Evolutionary conservation across 1,140 invertebrate genomes (phyloP), one percentile per base, ranked within the genome.

Genomic region (Odontomachus brunneus): DNA sequence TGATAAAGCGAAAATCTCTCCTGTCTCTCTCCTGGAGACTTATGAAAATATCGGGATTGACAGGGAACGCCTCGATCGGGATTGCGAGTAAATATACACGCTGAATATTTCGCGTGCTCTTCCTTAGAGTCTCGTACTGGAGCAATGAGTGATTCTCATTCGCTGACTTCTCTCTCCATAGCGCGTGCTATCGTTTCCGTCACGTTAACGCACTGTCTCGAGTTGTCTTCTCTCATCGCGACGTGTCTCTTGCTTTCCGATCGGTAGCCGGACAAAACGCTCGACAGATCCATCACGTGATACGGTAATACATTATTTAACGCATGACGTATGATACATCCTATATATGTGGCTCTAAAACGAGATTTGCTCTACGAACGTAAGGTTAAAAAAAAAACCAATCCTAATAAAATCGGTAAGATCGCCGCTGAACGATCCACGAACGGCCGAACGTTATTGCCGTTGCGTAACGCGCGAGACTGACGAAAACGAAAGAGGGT

Each of bases 311-410:
- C 71, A 84, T 84, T 44, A 44, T 44, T 9, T 69, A 82, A 74
- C 57, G 63, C 57, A 26, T 73, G 59, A 82, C 66, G 72, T 88
- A 88, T 86, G 33, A 67, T 84, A 90, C 85, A 84, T 80, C 83
- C 81, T 86, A 86, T 7, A 44, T 44, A 44, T 7, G 38, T 33
- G 76, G 29, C 84, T 89, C 38, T n/a, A n/a, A n/a, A n/a, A n/a
- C n/a, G 38, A 87, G 83, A 88, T 85, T 82, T 22, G 78, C 38
- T 83, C 53, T 22, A 74, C 59, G 67, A 88, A 86, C 66, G 60
- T 81, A 90, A 90, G 86, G 81, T 69, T 83, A 44, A 48, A 7
- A 44, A 7, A 44, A 83, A 89, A 85, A 89, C 57, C 82, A 82
- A 83, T 55, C 80, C 83, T 83, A 84, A 80, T 53, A 86, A 90